Percentiles rank a stretch among this genome's conserved stretches.
These are phyloP conservation scores for Conus betulinus DNA, from an alignment of 1,140 invertebrate species.

Conservation along the genomic window DNA sequence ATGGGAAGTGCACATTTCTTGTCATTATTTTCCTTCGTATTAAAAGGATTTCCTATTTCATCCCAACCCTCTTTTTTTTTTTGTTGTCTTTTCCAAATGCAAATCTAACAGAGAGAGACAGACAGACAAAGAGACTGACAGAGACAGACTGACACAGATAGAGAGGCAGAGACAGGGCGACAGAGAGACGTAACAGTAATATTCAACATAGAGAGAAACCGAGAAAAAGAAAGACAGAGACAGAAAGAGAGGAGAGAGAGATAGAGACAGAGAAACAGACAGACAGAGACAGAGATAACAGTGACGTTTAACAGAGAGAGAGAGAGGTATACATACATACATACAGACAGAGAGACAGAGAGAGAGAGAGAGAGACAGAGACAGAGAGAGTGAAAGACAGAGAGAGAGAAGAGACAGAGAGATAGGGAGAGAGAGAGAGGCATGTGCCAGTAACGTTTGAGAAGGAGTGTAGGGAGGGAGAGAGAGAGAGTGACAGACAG, in stretches of 20 bases:
- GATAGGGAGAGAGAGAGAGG: constrained; percentile 18
- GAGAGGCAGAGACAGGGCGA: not conserved
- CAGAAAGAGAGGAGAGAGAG: not conserved
- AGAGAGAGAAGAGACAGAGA: constrained; percentile 27
- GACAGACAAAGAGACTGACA: too few species aligned
- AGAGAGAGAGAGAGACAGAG: not conserved
- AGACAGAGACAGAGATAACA: not conserved
- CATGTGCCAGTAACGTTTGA: too few species aligned
- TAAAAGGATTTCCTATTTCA: not conserved
- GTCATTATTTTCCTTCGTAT: too few species aligned
- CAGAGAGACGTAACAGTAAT: too few species aligned
- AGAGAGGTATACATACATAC: too few species aligned
- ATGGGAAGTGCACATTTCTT: too few species aligned
- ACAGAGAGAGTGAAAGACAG: not conserved
- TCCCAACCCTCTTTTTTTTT: not conserved
- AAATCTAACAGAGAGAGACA: too few species aligned
- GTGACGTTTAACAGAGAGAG: not conserved
- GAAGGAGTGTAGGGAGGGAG: too few species aligned
- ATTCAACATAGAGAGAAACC: not conserved
- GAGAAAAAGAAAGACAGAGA: not conserved
- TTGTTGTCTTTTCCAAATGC: too few species aligned
- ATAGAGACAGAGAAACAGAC: not conserved
- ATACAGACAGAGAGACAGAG: not conserved
- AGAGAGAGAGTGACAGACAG: not conserved
- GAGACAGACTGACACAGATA: too few species aligned